Percentiles rank a stretch among this genome's conserved stretches.
phyloP scores from a whole-genome alignment of 2,888 invertebrate genomes.

The Aphrophora alni region DNA sequence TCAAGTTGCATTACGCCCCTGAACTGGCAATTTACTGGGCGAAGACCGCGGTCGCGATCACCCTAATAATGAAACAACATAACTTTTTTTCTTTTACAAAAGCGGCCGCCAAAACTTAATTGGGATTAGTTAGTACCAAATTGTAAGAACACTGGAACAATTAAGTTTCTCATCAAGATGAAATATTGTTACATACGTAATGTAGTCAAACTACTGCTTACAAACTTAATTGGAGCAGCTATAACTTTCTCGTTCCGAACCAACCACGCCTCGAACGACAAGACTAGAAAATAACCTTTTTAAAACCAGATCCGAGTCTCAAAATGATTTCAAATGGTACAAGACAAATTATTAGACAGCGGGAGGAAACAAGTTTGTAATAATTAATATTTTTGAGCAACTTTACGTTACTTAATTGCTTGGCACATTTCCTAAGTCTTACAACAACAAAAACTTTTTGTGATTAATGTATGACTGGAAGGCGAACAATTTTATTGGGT shows the following conservation, averaged over 20 bases:
- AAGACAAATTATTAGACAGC: constrained; percentile 28
- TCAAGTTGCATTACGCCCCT: neutral
- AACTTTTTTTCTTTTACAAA: neutral
- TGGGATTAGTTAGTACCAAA: constrained; percentile 9
- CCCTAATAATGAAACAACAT: neutral
- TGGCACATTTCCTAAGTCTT: constrained; percentile 2
- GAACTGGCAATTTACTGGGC: neutral
- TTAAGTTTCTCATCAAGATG: constrained; percentile 33
- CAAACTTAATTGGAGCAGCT: constrained; percentile 32
- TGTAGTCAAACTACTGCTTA: constrained; percentile 31
- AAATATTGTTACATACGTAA: constrained; percentile 35
- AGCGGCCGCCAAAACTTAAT: constrained; percentile 1
- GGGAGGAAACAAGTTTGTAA: constrained; percentile 25
- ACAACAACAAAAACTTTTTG: constrained; percentile 1
- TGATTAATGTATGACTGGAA: constrained; percentile 5
- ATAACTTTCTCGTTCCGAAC: constrained; percentile 21
- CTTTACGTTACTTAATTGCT: constrained; percentile 2
- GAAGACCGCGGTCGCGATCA: neutral
- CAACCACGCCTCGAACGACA: constrained; percentile 26
- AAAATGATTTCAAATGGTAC: constrained; percentile 36
- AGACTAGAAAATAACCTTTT: constrained; percentile 22
- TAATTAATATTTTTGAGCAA: constrained; percentile 30
- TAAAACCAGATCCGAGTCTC: constrained; percentile 27
- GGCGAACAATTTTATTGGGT: neutral
- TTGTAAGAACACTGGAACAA: constrained; percentile 18